These are phyloP conservation scores for Coleophora flavipennella DNA, from an alignment of 2,888 invertebrate species.

Conservation along the genomic window DNA sequence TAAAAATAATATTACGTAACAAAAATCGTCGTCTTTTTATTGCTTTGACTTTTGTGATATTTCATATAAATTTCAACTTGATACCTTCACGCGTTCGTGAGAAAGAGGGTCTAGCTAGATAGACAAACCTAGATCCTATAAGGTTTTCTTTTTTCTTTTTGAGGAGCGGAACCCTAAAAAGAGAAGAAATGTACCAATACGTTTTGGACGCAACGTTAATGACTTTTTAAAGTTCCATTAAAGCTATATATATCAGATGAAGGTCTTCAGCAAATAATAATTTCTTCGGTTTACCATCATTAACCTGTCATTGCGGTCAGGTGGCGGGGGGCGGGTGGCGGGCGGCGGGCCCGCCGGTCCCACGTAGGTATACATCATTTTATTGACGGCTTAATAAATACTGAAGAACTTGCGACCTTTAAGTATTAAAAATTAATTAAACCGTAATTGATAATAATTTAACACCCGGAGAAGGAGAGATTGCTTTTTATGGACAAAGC, in stretches of 20 bases:
- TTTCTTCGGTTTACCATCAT: constrained; percentile 17
- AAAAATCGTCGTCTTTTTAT: no score
- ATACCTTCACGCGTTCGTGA: no score
- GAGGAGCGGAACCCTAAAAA: no score
- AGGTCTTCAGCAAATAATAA: constrained; percentile 15
- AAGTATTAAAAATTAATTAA: constrained; percentile 3
- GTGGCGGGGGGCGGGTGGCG: no score
- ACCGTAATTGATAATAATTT: constrained; percentile 8
- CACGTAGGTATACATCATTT: constrained; percentile 5
- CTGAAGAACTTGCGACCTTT: constrained; percentile 2
- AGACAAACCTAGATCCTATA: no score
- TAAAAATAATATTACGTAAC: no score
- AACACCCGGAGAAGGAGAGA: background rate
- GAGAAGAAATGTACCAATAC: no score
- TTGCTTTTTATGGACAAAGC: no score
- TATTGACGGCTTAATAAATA: constrained; percentile 11
- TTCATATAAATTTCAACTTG: no score
- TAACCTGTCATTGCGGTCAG: constrained; percentile 17
- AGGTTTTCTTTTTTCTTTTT: no score
- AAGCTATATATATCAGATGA: constrained; percentile 12
- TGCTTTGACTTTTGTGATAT: no score
- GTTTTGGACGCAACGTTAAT: constrained; percentile 3
- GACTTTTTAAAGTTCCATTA: constrained; percentile 14
- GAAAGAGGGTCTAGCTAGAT: no score
- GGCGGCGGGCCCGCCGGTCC: constrained; percentile 6